Evolutionary conservation across 2,797 vertebrate species (phyloP).

Genomic region (Erethizon dorsatum): DNA sequence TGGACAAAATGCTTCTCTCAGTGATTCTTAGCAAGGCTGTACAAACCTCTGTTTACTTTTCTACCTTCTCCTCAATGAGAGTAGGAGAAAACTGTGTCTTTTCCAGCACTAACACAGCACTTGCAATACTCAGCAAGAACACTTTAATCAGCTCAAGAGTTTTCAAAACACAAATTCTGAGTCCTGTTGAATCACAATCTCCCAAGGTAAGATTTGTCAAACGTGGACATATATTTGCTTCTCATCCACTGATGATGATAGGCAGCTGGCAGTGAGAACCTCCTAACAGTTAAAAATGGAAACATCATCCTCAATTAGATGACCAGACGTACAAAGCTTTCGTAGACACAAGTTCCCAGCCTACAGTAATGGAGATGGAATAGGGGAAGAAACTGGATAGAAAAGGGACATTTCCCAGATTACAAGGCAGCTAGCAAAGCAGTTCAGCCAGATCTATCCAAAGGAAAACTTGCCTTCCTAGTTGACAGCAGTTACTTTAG

Average conservation of each 20-base stretch:
- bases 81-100: neutral
- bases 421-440: neutral
- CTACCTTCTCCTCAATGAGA: neutral
- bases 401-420: neutral
- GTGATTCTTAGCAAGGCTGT: neutral
- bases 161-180: slow-evolving; percentile 6
- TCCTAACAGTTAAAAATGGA: neutral
- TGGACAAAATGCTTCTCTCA: neutral
- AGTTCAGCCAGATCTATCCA: neutral
- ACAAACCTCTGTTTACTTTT: neutral
- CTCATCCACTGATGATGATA: neutral
- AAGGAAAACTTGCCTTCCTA: neutral
- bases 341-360: neutral
- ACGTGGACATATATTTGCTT: neutral
- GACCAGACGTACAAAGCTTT: neutral
- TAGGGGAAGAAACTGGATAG: neutral
- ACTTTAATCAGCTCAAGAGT: neutral
- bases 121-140: neutral
- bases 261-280: neutral
- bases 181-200: neutral
- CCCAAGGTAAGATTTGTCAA: neutral
- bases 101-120: neutral
- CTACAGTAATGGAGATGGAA: neutral
- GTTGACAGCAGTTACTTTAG: neutral
- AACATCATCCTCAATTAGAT: neutral